Base-by-base conservation (phyloP, 1,140 invertebrate species). In the Leptopilina boulardi region DNA sequence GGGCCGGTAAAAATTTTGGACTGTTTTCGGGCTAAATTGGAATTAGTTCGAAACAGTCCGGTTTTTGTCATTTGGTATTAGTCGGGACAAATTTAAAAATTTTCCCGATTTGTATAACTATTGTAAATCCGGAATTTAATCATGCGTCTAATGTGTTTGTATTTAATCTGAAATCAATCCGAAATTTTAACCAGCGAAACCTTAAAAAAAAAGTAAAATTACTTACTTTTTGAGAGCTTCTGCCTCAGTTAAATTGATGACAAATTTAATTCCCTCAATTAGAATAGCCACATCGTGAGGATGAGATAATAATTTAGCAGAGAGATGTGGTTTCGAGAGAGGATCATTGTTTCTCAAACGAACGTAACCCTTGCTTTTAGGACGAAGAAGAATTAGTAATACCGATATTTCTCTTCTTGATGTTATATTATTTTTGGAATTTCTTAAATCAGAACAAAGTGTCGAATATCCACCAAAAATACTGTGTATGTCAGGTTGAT, bases 381-480 rank as follows among this genome's bases (percentile, higher is more conserved):
- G 96, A 87, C 96, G 95, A 3, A 96, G 86, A 10, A 94, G 91
- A 26, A 95, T 93, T 1, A 94, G 94, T 21, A 94, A 93, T 56
- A 96, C 92, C n/a, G 93, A 94, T 73, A 92, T 91, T 2, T 79
- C 85, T 54, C 90, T 87, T 78, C 92, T 92, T n/a, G 89, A 85
- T 8, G 89, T 88, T 34, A n/a, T n/a, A n/a, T n/a, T n/a, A n/a
- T n/a, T 6, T 6, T 6, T n/a, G n/a, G 91, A 90, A 47, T 93
- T 91, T 84, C 96, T 95, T 95, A 6, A 96, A 95, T 94, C 93
- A 4, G 95, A 95, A 82, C 96, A 97, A 83, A 96, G 94, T 0
- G 95, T 95, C 54, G 96, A 89, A 84, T 96, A 96, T 0, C 96
- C 96, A 8, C 95, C 94, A 85, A 97, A 97, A 90, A 97, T 97